A percentile compares a stretch with the other conserved stretches of the same genome.
Evolutionary conservation across 23 tunicate genomes (phyloP).

Genomic region (Diplosoma virens): DNA sequence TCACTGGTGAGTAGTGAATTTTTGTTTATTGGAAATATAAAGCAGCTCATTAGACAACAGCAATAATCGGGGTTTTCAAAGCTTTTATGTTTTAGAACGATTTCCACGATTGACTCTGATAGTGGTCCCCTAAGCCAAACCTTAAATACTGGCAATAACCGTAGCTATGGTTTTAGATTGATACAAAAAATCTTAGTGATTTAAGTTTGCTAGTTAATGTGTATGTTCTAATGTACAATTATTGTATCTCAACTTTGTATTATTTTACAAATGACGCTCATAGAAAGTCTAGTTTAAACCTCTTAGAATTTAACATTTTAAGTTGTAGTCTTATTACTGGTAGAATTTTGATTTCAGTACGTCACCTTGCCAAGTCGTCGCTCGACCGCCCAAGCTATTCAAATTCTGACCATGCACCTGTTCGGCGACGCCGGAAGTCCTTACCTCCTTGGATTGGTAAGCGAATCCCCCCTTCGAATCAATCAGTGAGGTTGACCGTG

Average conservation of each 20-base stretch:
- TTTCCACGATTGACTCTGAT: too few species aligned
- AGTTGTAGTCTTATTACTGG: not conserved
- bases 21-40: not conserved
- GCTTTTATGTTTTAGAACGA: too few species aligned
- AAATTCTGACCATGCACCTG: constrained; percentile 79
- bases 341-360: constrained; percentile 44
- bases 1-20: constrained; percentile 59
- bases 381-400: constrained; percentile 95
- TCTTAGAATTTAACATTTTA: not conserved
- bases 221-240: too few species aligned
- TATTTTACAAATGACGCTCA: too few species aligned
- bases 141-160: too few species aligned
- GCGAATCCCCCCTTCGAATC: not conserved
- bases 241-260: too few species aligned
- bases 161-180: too few species aligned
- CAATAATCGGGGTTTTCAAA: not conserved
- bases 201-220: too few species aligned
- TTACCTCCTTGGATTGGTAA: constrained; percentile 74
- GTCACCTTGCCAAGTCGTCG: constrained; percentile 88
- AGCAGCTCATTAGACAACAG: not conserved
- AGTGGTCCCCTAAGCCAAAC: too few species aligned
- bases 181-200: too few species aligned
- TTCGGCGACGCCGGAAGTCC: constrained; percentile 97
- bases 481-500: not conserved
- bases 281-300: too few species aligned